Conservation (phyloP, 2,113 vertebrate genomes). For the Bettongia penicillata region DNA sequence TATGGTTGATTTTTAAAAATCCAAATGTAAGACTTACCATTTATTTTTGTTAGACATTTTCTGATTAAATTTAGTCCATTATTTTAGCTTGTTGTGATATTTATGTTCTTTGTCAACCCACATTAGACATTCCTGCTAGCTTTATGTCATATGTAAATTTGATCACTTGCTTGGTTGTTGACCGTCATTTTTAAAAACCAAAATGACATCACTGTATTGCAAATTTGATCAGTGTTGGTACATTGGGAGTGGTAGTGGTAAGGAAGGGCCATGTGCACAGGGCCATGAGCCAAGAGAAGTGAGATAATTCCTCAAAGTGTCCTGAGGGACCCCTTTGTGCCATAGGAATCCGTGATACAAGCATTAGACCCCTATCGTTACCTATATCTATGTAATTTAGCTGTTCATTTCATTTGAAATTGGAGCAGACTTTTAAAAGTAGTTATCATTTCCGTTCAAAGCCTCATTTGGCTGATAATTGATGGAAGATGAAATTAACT, state of each 20-base stretch:
- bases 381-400: not conserved
- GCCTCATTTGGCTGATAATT: not conserved
- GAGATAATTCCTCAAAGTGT: not conserved
- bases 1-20: not conserved
- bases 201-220: not conserved
- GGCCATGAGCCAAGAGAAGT: not conserved
- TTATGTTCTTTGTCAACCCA: not conserved
- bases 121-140: not conserved
- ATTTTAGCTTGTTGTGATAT: not conserved
- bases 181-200: not conserved
- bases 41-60: not conserved
- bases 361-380: not conserved
- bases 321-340: not conserved
- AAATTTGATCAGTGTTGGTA: not conserved
- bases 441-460: constrained; percentile 24
- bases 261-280: not conserved
- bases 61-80: not conserved
- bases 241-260: not conserved
- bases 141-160: not conserved
- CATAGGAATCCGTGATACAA: not conserved
- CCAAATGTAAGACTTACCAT: not conserved
- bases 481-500: constrained; percentile 1
- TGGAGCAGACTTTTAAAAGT: not conserved
- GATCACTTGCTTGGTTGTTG: not conserved
- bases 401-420: not conserved